Conservation (phyloP, 2,797 vertebrate species). For the Microcaecilia unicolor region DNA sequence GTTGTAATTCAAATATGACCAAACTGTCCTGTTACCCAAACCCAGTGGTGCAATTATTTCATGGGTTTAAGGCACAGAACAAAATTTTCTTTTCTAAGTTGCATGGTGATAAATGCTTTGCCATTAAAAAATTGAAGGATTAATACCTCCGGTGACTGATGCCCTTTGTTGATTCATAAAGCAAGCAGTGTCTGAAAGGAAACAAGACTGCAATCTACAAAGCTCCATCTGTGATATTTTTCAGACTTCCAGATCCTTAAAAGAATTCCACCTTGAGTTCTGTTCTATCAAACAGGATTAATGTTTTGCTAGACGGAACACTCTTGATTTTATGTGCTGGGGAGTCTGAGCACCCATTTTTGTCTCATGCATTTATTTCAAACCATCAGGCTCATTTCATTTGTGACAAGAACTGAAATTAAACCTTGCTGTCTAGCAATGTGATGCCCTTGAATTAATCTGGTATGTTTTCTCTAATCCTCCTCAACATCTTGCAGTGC, state of each 20-base stretch:
- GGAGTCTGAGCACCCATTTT: not conserved
- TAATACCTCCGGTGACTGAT: constrained; percentile 3
- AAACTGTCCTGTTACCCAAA: constrained; percentile 7
- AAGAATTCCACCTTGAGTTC: constrained; percentile 20
- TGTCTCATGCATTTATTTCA: constrained; percentile 14
- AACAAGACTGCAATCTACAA: not conserved
- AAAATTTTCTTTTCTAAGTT: constrained; percentile 5
- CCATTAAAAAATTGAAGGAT: constrained; percentile 17
- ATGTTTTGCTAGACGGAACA: constrained; percentile 10
- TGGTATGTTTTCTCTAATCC: not conserved
- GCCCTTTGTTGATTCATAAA: not conserved
- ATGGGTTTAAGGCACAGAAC: constrained; percentile 7
- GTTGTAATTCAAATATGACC: constrained; percentile 7
- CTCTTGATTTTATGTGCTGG: constrained; percentile 18
- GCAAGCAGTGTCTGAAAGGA: not conserved
- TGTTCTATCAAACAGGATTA: constrained; percentile 23
- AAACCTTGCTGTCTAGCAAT: constrained; percentile 15
- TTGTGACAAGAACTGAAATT: constrained; percentile 21
- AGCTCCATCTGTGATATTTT: too few relatives aligned
- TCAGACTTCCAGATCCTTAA: not conserved
- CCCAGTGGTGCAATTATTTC: constrained; percentile 1
- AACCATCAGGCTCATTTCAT: constrained; percentile 20
- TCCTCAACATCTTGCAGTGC: not conserved
- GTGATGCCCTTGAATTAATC: constrained; percentile 2
- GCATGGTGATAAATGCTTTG: not conserved